phyloP scores from a whole-genome alignment of 2,113 vertebrate species.

The Chaetops frenatus region DNA sequence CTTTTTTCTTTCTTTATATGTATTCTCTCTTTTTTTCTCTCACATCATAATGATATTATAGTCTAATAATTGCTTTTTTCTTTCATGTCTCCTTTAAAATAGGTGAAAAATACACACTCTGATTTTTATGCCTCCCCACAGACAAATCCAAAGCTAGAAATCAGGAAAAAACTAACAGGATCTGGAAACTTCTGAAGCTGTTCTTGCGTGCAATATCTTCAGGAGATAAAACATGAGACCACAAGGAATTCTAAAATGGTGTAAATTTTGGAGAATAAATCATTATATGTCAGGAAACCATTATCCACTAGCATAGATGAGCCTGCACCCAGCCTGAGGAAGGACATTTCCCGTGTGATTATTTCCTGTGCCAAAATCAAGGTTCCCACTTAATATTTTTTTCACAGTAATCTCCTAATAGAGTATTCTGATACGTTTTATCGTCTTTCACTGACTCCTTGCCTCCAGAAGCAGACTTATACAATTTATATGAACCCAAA shows the following conservation, averaged over 20 bases:
- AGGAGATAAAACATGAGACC: background rate
- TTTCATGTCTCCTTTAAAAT: background rate
- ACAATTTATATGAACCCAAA: background rate
- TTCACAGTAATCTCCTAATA: background rate
- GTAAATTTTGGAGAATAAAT: background rate
- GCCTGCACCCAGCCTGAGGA: background rate
- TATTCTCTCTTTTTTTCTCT: background rate
- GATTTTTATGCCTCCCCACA: background rate
- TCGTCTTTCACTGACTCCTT: background rate
- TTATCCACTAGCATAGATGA: background rate
- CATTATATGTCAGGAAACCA: background rate
- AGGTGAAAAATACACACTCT: background rate
- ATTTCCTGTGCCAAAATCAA: background rate
- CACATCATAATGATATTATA: background rate
- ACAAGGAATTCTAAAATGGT: background rate
- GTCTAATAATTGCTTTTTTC: background rate
- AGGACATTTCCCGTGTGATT: background rate
- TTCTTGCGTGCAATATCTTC: background rate
- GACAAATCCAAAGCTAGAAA: background rate
- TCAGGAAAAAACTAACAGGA: background rate
- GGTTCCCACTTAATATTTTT: background rate
- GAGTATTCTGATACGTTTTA: background rate
- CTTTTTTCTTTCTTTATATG: background rate
- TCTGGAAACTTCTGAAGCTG: background rate
- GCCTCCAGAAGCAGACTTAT: background rate